Evolutionary conservation across 2,797 vertebrate species (phyloP).

Genomic region (Typhlichthys subterraneus): DNA sequence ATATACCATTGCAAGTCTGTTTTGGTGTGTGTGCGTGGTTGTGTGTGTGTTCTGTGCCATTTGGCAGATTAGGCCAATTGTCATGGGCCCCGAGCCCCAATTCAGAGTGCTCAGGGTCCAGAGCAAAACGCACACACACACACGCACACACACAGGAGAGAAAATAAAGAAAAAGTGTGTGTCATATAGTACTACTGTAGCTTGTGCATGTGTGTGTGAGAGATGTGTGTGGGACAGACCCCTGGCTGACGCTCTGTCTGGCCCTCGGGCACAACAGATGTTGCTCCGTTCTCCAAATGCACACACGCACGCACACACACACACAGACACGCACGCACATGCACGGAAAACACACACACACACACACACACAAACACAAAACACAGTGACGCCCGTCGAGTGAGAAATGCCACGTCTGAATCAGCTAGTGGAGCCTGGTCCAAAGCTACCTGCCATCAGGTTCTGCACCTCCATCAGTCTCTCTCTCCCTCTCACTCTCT

Average conservation of each 20-base stretch:
- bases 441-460: not conserved
- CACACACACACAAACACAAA: constrained; percentile 3
- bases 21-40: not conserved
- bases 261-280: constrained; percentile 14
- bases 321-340: not conserved
- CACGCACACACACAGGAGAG: not conserved
- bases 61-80: not conserved
- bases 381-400: not conserved
- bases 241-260: constrained; percentile 42
- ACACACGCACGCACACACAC: not conserved
- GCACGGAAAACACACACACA: constrained; percentile 7
- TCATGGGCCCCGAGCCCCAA: not conserved
- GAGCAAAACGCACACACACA: no score
- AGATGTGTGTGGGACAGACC: constrained; percentile 26
- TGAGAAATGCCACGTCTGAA: constrained; percentile 3
- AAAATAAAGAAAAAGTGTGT: not conserved
- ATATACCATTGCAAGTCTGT: not conserved
- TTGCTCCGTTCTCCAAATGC: not conserved
- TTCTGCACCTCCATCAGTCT: not conserved
- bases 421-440: not conserved
- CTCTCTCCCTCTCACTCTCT: not conserved
- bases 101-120: no score
- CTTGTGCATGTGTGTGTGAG: not conserved
- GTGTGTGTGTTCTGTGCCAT: not conserved
- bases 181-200: not conserved